Percentiles rank a stretch among this genome's conserved stretches.
These are phyloP conservation scores for Poeciliopsis paucimaculata DNA, from an alignment of 2,797 vertebrate genomes.

Conservation along the genomic window DNA sequence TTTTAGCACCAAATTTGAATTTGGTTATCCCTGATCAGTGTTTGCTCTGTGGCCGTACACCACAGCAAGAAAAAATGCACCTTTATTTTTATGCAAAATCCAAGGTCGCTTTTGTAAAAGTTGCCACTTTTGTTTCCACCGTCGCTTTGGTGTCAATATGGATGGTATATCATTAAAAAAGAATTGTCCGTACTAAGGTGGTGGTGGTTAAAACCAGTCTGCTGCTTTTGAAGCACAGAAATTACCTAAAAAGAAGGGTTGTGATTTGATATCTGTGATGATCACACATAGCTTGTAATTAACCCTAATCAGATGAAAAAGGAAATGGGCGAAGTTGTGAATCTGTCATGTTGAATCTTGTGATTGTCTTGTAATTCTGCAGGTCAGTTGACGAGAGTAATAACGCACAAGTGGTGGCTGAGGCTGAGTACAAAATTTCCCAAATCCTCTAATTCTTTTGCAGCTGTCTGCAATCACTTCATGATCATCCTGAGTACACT, in stretches of 20 bases:
- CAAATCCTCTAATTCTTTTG: conserved; percentile 15
- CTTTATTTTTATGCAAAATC: not conserved
- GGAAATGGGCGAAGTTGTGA: not conserved
- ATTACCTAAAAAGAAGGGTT: not conserved
- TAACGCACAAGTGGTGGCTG: conserved; percentile 12
- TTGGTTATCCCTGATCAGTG: not conserved
- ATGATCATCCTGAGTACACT: conserved; percentile 4
- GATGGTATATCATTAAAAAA: not conserved
- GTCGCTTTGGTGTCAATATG: not conserved
- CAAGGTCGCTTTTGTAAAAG: not conserved
- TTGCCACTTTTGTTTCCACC: not conserved
- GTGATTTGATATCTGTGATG: conserved; percentile 18
- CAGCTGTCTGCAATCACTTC: conserved; percentile 32
- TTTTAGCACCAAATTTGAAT: conserved; percentile 1
- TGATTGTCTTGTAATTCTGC: conserved; percentile 21
- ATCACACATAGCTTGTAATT: conserved; percentile 30
- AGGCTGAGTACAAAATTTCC: conserved; percentile 21
- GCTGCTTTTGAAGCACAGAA: not conserved
- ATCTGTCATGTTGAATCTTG: conserved; percentile 1
- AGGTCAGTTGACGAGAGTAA: conserved; percentile 30
- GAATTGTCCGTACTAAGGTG: not conserved
- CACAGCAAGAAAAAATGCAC: not conserved
- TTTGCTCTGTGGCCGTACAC: not conserved
- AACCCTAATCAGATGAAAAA: conserved; percentile 42
- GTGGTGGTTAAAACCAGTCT: not conserved